These are phyloP conservation scores for Cydia amplana DNA, from an alignment of 1,140 invertebrate species.

Conservation along the genomic window DNA sequence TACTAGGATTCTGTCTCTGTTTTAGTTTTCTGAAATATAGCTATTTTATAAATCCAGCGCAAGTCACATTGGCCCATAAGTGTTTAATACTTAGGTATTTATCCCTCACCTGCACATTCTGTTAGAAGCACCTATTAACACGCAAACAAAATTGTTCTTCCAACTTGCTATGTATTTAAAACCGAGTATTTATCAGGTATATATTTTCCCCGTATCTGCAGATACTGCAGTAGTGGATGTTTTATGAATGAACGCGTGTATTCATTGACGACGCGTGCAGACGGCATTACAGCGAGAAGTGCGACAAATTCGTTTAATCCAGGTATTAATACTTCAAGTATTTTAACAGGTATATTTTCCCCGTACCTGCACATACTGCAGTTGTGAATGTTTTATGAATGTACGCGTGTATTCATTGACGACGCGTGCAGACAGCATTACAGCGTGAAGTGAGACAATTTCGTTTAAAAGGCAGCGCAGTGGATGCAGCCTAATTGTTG, in stretches of 20 bases:
- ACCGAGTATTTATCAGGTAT: constrained; percentile 8
- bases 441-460: neutral
- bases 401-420: constrained; percentile 2
- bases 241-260: constrained; percentile 17
- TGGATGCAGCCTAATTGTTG: neutral
- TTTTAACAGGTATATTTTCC: neutral
- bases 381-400: constrained; percentile 26
- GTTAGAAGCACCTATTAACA: too few species aligned
- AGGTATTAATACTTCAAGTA: neutral
- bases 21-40: too few species aligned
- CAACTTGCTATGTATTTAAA: too few species aligned
- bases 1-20: too few species aligned
- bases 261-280: neutral
- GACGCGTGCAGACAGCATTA: neutral
- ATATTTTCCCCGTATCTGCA: neutral
- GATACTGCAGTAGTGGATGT: constrained; percentile 6
- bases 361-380: neutral
- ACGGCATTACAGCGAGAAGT: neutral
- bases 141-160: too few species aligned
- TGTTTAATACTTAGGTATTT: too few species aligned
- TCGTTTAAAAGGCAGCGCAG: neutral
- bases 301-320: neutral
- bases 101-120: too few species aligned
- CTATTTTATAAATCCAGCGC: too few species aligned
- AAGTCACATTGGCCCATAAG: too few species aligned